These are phyloP conservation scores for Bombus balteatus DNA, from an alignment of 1,140 invertebrate genomes.

Conservation along the genomic window DNA sequence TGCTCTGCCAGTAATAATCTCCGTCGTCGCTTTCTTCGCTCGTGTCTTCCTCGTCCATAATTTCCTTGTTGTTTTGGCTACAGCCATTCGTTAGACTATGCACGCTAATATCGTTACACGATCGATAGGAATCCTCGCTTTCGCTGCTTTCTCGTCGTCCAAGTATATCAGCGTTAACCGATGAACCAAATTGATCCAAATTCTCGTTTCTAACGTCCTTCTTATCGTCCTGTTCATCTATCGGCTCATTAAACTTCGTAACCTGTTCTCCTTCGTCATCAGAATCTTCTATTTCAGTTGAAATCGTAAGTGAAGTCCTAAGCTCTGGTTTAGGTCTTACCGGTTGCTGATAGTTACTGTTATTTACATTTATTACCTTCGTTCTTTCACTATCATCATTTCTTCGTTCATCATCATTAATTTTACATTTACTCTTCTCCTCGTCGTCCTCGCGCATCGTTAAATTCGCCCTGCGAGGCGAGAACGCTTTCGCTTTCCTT, in stretches of 20 bases:
- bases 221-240: slow-evolving; percentile 2
- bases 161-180: neutral
- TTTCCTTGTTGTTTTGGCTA: slow-evolving; percentile 9
- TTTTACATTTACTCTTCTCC: neutral
- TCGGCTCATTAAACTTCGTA: slow-evolving; percentile 22
- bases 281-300: slow-evolving; percentile 45
- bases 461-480: neutral
- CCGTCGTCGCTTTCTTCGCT: slow-evolving; percentile 73
- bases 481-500: slow-evolving; percentile 58
- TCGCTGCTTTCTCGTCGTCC: slow-evolving; percentile 22
- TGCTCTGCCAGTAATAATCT: slow-evolving; percentile 79
- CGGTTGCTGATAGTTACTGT: neutral
- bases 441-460: neutral
- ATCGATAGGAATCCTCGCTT: slow-evolving; percentile 51
- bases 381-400: neutral
- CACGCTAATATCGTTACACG: slow-evolving; percentile 45
- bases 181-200: neutral
- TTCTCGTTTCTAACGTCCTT: neutral
- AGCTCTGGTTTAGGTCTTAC: neutral
- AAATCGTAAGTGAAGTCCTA: slow-evolving; percentile 22
- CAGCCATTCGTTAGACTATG: slow-evolving; percentile 5
- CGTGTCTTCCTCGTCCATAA: slow-evolving; percentile 62
- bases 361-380: neutral
- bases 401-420: neutral
- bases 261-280: slow-evolving; percentile 39